phyloP scores from a whole-genome alignment of 2,797 vertebrate species.

The Cryptoblepharus egeriae region DNA sequence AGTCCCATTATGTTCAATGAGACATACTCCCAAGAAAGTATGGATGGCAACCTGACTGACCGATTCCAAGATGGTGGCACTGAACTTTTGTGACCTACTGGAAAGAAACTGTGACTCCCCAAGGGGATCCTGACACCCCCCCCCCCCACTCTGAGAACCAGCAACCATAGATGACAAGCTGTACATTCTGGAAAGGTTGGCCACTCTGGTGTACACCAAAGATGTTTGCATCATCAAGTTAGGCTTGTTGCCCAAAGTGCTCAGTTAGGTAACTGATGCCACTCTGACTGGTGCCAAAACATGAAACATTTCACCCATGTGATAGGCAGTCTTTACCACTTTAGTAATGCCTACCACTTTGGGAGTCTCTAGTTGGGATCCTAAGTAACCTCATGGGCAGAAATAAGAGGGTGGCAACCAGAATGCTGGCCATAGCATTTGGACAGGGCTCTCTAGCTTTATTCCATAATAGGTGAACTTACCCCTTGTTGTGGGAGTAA shows the following conservation, averaged over 20 bases:
- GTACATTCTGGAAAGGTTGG: too few relatives aligned
- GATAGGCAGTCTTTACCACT: not conserved
- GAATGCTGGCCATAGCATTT: not conserved
- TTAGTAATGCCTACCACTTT: not conserved
- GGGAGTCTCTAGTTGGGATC: not conserved
- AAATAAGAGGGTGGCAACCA: not conserved
- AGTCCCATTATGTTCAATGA: too few relatives aligned
- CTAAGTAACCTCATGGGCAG: not conserved
- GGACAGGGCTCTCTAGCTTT: not conserved
- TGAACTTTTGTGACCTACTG: too few relatives aligned
- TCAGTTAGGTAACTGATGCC: not conserved
- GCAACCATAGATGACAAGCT: too few relatives aligned
- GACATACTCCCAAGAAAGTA: too few relatives aligned
- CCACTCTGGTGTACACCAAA: not conserved
- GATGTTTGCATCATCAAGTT: rapidly evolving
- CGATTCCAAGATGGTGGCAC: too few relatives aligned
- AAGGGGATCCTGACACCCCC: too few relatives aligned
- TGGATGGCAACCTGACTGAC: too few relatives aligned
- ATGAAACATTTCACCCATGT: not conserved
- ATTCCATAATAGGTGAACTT: too few relatives aligned
- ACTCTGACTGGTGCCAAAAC: not conserved
- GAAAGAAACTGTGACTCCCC: too few relatives aligned
- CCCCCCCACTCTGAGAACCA: too few relatives aligned
- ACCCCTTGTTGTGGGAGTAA: too few relatives aligned
- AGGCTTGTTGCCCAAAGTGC: not conserved